Evolutionary conservation across 2,797 vertebrate genomes (phyloP).

Genomic region (Danio aesculapii): DNA sequence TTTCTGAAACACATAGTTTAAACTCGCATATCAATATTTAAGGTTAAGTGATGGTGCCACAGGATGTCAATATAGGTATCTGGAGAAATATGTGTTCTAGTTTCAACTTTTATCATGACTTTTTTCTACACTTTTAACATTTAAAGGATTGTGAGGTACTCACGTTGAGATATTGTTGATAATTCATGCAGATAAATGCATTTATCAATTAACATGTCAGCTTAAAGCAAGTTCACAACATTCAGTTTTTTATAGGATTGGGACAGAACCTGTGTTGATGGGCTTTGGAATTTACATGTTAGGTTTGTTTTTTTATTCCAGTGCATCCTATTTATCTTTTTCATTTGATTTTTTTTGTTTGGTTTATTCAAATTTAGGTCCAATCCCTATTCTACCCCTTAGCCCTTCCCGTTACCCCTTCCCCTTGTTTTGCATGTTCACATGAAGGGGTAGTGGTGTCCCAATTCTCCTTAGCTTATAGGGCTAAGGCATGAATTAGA

Average conservation of each 20-base stretch:
- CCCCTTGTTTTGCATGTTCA: too few relatives aligned
- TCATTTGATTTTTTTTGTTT: too few relatives aligned
- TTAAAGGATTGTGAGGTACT: neutral
- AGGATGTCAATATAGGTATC: neutral
- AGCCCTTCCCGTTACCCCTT: too few relatives aligned
- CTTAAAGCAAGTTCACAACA: neutral
- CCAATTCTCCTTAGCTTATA: too few relatives aligned
- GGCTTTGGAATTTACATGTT: neutral
- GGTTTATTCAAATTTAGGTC: too few relatives aligned
- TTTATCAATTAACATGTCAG: neutral
- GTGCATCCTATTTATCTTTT: conserved; percentile 10
- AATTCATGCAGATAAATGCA: conserved; percentile 9
- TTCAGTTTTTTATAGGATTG: neutral
- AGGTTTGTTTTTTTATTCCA: conserved; percentile 20
- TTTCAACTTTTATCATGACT: neutral
- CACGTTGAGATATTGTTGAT: neutral
- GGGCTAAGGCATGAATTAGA: too few relatives aligned
- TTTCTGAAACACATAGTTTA: conserved; percentile 3
- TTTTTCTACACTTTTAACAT: neutral
- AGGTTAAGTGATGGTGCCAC: conserved; percentile 14
- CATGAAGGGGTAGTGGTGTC: too few relatives aligned
- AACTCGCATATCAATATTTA: neutral
- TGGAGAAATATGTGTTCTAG: neutral
- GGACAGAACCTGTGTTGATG: neutral
- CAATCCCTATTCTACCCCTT: too few relatives aligned